These are phyloP conservation scores for Dipodomys ordii DNA, from an alignment of 2,113 vertebrate species.

Conservation along the genomic window DNA sequence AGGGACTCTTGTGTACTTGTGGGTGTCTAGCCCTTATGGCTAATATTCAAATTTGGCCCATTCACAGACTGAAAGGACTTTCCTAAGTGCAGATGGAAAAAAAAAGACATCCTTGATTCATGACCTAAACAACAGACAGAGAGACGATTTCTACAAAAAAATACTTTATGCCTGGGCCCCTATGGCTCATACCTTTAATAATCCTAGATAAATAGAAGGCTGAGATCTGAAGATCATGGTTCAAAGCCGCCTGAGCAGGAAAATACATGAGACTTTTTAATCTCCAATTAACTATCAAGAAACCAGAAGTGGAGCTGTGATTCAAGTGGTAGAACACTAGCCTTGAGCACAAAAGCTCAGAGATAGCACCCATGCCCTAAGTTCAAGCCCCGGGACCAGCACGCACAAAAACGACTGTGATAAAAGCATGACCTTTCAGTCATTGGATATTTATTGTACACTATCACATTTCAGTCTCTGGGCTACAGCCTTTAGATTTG, in stretches of 20 bases:
- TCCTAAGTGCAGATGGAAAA: constrained; percentile 51
- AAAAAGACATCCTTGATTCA: constrained; percentile 34
- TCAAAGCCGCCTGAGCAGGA: no score
- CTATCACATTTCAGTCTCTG: neutral
- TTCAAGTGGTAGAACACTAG: no score
- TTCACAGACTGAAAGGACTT: constrained; percentile 62
- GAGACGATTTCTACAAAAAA: neutral
- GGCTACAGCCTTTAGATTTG: constrained; percentile 16
- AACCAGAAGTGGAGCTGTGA: no score
- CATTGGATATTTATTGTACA: neutral
- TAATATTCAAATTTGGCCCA: constrained; percentile 71
- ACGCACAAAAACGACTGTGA: neutral
- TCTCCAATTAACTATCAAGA: no score
- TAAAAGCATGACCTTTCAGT: constrained; percentile 35
- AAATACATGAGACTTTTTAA: no score
- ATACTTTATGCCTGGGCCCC: neutral
- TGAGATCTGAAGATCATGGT: no score
- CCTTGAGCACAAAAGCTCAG: no score
- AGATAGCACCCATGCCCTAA: no score
- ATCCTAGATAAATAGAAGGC: no score
- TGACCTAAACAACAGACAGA: constrained; percentile 1
- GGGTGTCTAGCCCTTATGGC: constrained; percentile 74
- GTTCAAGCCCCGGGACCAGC: no score
- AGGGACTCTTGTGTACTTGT: constrained; percentile 77
- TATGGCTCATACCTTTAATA: no score